Evolutionary conservation across 2,113 vertebrate genomes (phyloP).

Genomic region (Eudyptes chrysolophus): DNA sequence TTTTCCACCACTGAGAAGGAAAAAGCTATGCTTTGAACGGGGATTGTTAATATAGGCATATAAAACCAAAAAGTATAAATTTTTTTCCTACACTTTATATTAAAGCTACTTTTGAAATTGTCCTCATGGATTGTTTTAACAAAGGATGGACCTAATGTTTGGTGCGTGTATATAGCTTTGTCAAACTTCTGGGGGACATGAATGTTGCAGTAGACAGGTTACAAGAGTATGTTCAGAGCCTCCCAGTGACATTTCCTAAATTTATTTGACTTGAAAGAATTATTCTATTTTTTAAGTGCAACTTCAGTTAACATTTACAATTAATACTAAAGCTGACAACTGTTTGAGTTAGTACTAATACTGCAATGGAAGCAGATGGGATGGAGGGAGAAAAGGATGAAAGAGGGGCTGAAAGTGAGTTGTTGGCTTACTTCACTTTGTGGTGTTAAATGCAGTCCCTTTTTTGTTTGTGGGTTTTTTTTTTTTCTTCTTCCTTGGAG

Average conservation of each 20-base stretch:
- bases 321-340: neutral
- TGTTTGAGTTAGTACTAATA: neutral
- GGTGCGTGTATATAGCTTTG: neutral
- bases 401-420: neutral
- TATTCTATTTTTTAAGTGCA: neutral
- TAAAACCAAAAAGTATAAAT: neutral
- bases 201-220: neutral
- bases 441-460: neutral
- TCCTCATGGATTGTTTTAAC: neutral
- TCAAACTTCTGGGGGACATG: neutral
- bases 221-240: neutral
- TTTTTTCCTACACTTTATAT: neutral
- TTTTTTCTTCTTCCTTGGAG: neutral
- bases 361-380: neutral
- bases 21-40: neutral
- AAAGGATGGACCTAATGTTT: neutral
- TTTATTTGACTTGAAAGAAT: neutral
- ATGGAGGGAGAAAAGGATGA: neutral
- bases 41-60: neutral
- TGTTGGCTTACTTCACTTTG: neutral
- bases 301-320: neutral
- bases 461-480: too few relatives aligned
- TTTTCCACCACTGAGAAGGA: neutral
- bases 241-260: neutral
- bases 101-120: neutral